These are phyloP conservation scores for Dolichopus griseipennis DNA, from an alignment of 2,888 invertebrate genomes.

Conservation along the genomic window DNA sequence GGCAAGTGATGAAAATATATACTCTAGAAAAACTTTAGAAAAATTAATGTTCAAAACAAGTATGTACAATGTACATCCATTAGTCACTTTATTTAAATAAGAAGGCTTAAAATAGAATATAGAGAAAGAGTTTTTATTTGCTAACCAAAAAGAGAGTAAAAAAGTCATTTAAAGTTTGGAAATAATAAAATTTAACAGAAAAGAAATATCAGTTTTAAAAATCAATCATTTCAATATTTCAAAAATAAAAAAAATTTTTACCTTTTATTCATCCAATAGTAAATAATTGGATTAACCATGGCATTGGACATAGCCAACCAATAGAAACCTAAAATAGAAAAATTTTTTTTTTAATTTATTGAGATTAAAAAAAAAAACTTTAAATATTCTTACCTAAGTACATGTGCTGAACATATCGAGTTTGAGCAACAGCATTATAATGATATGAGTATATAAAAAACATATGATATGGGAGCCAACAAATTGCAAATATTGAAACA, in stretches of 20 bases:
- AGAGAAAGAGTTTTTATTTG: too few relatives aligned
- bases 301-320: slow-evolving; percentile 90
- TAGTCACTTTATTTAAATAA: too few relatives aligned
- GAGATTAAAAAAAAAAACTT: background rate
- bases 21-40: too few relatives aligned
- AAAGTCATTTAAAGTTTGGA: too few relatives aligned
- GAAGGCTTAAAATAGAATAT: too few relatives aligned
- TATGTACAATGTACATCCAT: too few relatives aligned
- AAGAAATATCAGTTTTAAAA: too few relatives aligned
- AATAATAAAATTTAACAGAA: too few relatives aligned
- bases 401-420: slow-evolving; percentile 70
- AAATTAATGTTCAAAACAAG: too few relatives aligned
- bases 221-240: too few relatives aligned
- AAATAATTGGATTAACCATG: slow-evolving; percentile 86
- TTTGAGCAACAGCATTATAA: slow-evolving; percentile 56
- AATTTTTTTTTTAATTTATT: background rate
- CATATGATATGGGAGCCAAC: slow-evolving; percentile 82
- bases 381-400: slow-evolving; percentile 49
- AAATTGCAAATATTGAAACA: slow-evolving; percentile 74
- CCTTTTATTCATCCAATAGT: slow-evolving; percentile 90
- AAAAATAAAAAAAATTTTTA: slow-evolving; percentile 36
- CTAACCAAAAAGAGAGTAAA: too few relatives aligned
- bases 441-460: slow-evolving; percentile 70
- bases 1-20: too few relatives aligned
- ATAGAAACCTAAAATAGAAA: slow-evolving; percentile 53